A percentile compares a stretch with the other conserved stretches of the same genome.
phyloP scores from a whole-genome alignment of 53 echinoderm and acorn worm genomes.

The Luidia sarsii region DNA sequence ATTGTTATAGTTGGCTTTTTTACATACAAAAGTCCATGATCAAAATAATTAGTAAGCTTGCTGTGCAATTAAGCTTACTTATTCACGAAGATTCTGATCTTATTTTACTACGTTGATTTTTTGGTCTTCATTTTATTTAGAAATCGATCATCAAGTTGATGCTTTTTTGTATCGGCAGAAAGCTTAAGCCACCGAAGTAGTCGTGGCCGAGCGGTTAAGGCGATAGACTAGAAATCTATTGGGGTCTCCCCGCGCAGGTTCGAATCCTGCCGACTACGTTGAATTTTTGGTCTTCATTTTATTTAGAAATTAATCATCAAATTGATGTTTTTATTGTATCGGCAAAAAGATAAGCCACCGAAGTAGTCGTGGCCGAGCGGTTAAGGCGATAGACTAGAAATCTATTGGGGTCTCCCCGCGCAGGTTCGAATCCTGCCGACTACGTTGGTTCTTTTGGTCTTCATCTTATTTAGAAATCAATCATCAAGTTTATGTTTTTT shows the following conservation, averaged over 20 bases:
- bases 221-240: conserved; percentile 98
- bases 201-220: conserved; percentile 99
- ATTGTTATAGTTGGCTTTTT: too few relatives aligned
- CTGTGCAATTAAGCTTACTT: too few relatives aligned
- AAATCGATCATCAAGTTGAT: too few relatives aligned
- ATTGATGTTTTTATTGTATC: too few relatives aligned
- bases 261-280: conserved; percentile 99
- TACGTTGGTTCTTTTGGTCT: too few relatives aligned
- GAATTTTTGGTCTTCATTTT: too few relatives aligned
- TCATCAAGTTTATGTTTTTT: too few relatives aligned
- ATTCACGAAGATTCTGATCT: conserved; percentile 99
- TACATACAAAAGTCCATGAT: too few relatives aligned
- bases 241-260: conserved; percentile 99
- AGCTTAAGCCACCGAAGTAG: conserved; percentile 27
- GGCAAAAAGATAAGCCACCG: too few relatives aligned
- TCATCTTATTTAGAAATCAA: too few relatives aligned
- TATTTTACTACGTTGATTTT: conserved; percentile 75
- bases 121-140: not conserved
- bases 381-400: conserved; percentile 99
- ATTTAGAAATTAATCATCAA: too few relatives aligned
- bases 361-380: conserved; percentile 98
- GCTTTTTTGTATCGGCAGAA: not conserved
- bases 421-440: conserved; percentile 99
- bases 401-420: conserved; percentile 96
- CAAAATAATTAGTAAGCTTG: too few relatives aligned